Evolutionary conservation across 2,888 invertebrate genomes (phyloP), one percentile per base, ranked within the genome.

Genomic region (Eupeodes latifasciatus): DNA sequence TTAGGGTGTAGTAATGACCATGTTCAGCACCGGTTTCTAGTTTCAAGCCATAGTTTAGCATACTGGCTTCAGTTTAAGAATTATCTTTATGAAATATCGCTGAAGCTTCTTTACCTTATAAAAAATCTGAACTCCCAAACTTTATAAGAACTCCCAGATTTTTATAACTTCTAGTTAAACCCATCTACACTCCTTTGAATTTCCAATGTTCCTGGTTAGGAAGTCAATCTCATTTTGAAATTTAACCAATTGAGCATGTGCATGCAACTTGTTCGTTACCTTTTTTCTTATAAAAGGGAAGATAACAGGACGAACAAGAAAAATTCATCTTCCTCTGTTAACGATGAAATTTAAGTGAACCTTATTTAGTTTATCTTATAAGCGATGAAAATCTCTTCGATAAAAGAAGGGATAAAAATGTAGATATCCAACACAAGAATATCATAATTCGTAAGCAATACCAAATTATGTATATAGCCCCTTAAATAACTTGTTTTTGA

Each of bases 391-490:
- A 64, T 19, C 36, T 19, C 36, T 51, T 44, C 57, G 9, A 19
- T 16, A 36, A 44, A 69, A 7, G 27, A 47, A 49, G n/a, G 19
- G 53, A 76, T 27, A 61, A 53, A 66, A 64, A 59, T 69, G 27
- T 27, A 3, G 27, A 19, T 7, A 64, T 72, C 78, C 71, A 72
- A 82, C 64, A 67, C 64, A 74, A 74, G 59, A 19, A 51, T 16
- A 40, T 6, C 16, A 2, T 27, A 57, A 27, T 9, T 10, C 3
- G 19, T 55, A 7, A 19, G 55, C 51, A 55, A 59, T 49, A 51
- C 64, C 71, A 78, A 51, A 71, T 64, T 47, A n/a, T n/a, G 57
- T 34, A 5, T 2, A 5, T 27, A 61, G 16, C 19, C 53, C 47
- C 47, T 81, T 5, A 64, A 59, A 66, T 14, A 34, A 57, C 34